Base-by-base conservation (phyloP, 2,888 invertebrate species). In the Sinohyriopsis cumingii region DNA sequence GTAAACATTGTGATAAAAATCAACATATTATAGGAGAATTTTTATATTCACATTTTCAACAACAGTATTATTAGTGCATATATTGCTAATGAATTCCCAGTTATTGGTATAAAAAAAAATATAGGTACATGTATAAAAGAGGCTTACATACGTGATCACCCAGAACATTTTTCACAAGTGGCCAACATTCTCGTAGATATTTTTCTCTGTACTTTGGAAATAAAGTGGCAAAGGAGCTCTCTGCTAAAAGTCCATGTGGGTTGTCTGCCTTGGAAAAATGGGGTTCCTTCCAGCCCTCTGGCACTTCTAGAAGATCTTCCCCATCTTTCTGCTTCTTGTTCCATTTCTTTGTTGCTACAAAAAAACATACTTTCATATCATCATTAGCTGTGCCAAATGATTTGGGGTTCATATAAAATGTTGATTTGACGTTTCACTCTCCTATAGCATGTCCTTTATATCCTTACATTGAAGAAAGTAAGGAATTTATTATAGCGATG, bases 181-280 rank as follows among this genome's bases (percentile, higher is more conserved):
- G 96, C 98, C 98, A 99, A 86, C 95, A 95, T 92, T 98, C 95
- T 85, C 94, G 94, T 15, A 99, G 91, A 90, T 99, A 99, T 84
- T 96, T 95, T 90, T 99, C 99, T 71, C 99, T 93, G 88, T 99
- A 99, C 90, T 97, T 96, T 0, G 99, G 99, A 90, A 99, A 99
- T 22, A 99, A 91, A 1, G 96, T 96, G 0, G 98, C 97, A 91
- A 99, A 99, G 9, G 96, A 95, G 89, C 97, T 98, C 91, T 99
- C 98, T 89, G 96, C 95, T 15, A 96, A 86, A 63, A 99, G 91
- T 5, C 96, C 95, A 91, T 95, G 93, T 69, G 95, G 96, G 91
- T 97, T 98, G 89, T 99, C 95, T 84, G 95, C 94, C 54, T 94
- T 93, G 70, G 93, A 95, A 86, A 99, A 99, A 83, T 94, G 92